Evolutionary conservation across 1,140 invertebrate genomes (phyloP), one percentile per base, ranked within the genome.

Genomic region (Ericerus pela): DNA sequence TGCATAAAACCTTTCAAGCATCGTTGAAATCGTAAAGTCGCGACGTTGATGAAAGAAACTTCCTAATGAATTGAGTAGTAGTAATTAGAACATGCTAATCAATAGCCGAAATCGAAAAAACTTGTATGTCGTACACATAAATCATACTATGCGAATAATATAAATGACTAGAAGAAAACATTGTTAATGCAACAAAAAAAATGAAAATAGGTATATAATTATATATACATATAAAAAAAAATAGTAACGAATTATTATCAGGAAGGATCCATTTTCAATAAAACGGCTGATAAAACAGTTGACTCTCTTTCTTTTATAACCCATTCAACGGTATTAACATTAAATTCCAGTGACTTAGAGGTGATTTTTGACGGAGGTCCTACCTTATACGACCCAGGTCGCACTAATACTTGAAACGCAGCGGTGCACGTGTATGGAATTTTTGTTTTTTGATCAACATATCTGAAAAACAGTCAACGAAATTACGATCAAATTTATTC

Each of bases 391-490:
- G 41, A 47, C 12, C 41, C 41, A 20, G 41, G 41, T 24, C 41
- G 41, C 16, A 47, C 41, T 8, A 47, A 24, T 47, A 47, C 41
- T 47, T 47, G 41, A 16, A 47, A 47, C 26, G 41, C 41, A 22
- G 41, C 41, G 41, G 20, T 24, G 14, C 41, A 47, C 2, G 16
- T 14, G 16, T 24, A 47, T 5, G 41, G 20, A 10, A 16, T 47
- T 47, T 47, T 47, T 2, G 41, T 47, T 14, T 47, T 47, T 47
- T 47, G 41, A 47, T 47, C 41, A 22, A 47, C 14, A 22, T 47
- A 47, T 24, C 41, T 47, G 20, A 22, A 47, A 47, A 20, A 24
- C 22, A 47, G 36, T 38, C 20, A 3, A 6, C 14, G 20, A 38
- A 6, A 38, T 38, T 38, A 33, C 8, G 36, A 38, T 6, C 14